Evolutionary conservation across 2,888 invertebrate species (phyloP), one percentile per base, ranked within the genome.

Genomic region (Scelioninae gen. 2): DNA sequence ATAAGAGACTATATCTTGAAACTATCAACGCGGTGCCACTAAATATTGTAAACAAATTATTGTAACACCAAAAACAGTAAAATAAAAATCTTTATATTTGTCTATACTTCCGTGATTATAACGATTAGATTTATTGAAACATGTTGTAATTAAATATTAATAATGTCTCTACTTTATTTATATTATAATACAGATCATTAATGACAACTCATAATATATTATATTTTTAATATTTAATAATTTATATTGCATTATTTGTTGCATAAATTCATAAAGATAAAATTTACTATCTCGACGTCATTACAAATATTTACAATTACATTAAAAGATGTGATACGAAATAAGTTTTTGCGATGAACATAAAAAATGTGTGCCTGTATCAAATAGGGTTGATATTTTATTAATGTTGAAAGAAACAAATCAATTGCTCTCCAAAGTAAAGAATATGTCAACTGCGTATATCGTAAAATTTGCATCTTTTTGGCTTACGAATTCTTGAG

Each of bases 401-500:
- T 33, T 13, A 4, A 9, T 35, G 18, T 15, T 33, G 13, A 16
- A 35, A 13, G 19, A 35, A 19, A 19, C 31, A 31, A 48, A 13
- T 37, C 31, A 31, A 31, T 5, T 10, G 31, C 7, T 10, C 31
- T 7, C 31, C 9, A 35, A 11, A 31, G 5, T 9, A 31, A 31
- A 2, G 5, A 2, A 2, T 9, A 2, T 31, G 9, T 31, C 10
- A 9, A 31, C 31, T 31, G 10, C 25, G 7, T 25, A 31, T 48
- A 15, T 10, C 35, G 35, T 52, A 33, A 39, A 70, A 55, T 48
- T 50, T 45, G 13, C 35, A 18, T 50, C 28, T 61, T 67, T 53
- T 65, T 65, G 65, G 55, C 65, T 10, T 39, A 55, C 39, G 16
- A 46, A 25, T 55, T 55, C 28, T 55, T 55, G 55, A 65, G 46